Evolutionary conservation across 2,113 vertebrate species (phyloP), one percentile per base, ranked within the genome.

Genomic region (Ornithorhynchus anatinus): DNA sequence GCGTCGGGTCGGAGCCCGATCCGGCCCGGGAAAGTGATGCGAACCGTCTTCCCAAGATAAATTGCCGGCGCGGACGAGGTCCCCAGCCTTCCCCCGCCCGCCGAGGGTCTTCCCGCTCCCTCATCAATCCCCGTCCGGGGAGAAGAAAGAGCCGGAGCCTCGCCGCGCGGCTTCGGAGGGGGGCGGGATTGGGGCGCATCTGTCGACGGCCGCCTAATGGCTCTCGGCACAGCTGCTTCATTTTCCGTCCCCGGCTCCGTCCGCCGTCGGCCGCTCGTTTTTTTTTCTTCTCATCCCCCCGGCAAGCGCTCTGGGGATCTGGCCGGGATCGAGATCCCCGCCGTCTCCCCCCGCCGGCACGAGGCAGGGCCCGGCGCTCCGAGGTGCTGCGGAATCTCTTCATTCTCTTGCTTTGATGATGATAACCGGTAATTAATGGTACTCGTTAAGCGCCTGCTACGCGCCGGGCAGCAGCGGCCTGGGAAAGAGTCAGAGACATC

Each of bases 51-150:
- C 70, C 86, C 84, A 93, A 94, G 93, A 94, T 92, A 94, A 94
- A 94, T 94, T 88, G 88, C 91, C 75, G 88, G 53, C 80, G 70
- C 89, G 89, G 92, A 92, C 90, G 87, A 90, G 92, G 94, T 92
- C 89, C 81, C 74, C 89, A 89, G 92, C 91, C 92, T 89, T 86
- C 88, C 82, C 88, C 79, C 90, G 88, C 86, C 79, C 89, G 89
- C 92, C 91, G 85, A 88, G 88, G 85, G 88, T 90, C 88, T 85
- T 89, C 75, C 82, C 64, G 72, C 82, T 82, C 77, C 72, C 89
- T 92, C 94, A 94, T 94, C 90, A 93, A 94, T 94, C 94, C 90
- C 92, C 94, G 94, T 94, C 93, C 39, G 72, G 42, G 54, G 72
- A 82, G 84, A 92, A 92, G 92, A 93, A 94, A 93, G 84, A 83